Base-by-base conservation (phyloP, 2,888 invertebrate genomes). In the Meliscaeva auricollis region DNA sequence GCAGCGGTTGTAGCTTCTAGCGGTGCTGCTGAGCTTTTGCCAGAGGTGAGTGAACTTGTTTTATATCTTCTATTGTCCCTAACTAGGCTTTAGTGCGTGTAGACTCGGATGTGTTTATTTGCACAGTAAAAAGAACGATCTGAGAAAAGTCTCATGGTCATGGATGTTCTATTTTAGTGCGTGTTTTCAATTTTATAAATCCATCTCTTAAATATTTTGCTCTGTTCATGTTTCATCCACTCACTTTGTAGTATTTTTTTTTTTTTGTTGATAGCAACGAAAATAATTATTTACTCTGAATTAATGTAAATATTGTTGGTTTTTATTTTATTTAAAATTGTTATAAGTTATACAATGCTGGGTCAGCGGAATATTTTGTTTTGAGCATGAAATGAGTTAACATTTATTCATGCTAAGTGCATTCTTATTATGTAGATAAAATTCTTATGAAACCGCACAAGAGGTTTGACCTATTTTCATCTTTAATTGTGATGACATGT, bases 11-110 rank as follows among this genome's bases (percentile, higher is more conserved):
- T 80, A 62, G 58, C 74, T 30, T 64, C 87, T 44, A 77, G 77
- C 64, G 54, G 85, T 50, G 17, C 54, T 56, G 58, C 54, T 30
- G 87, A 87, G 78, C 81, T 87, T 78, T 74, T 87, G 30, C 87
- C 87, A 70, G 87, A 87, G 87, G 87, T 87, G 58, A 82, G 82
- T 87, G 82, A 77, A 81, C 76, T 46, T 26, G 3, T 62, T 60
- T 41, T 1, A 3, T 32, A 1, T 15, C 15, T 44, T 44, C 15
- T 11, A 35, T 26, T n/a, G 15, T 5, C n/a, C 17, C 13, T 22
- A 60, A 15, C 26, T 68, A 68, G 20, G 5, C 26, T 20, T 7
- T 1, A 41, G 13, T 17, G 20, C 64, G 76, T 52, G 70, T 76
- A 26, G 11, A 62, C 15, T 15, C 6, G 9, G 7, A 58, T 30